A percentile compares a stretch with the other conserved stretches of the same genome.
Conservation (phyloP, 2,888 invertebrate species). For the Troglohyphantes excavatus region DNA sequence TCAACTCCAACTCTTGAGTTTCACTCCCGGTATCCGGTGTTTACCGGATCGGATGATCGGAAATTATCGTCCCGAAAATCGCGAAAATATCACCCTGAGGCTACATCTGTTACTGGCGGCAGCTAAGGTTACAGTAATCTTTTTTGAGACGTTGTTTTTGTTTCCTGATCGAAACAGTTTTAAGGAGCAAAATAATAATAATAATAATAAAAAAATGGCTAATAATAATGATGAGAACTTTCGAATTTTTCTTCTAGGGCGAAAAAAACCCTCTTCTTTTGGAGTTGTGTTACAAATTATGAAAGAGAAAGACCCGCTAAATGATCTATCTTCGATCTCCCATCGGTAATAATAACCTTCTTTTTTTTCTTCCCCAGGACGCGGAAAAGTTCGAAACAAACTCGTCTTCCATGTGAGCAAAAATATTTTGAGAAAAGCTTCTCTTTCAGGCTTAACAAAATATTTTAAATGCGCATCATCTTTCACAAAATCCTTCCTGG, state of each 20-base stretch:
- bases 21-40: conserved; percentile 61
- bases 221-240: conserved; percentile 50
- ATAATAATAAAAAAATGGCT: neutral
- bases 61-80: conserved; percentile 60
- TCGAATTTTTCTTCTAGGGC: conserved; percentile 30
- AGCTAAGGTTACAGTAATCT: conserved; percentile 37
- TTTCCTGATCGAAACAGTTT: conserved; percentile 30
- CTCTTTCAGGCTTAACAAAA: conserved; percentile 51
- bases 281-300: conserved; percentile 74
- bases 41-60: conserved; percentile 71
- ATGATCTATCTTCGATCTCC: conserved; percentile 54
- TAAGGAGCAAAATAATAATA: neutral
- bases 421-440: conserved; percentile 43
- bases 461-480: conserved; percentile 73
- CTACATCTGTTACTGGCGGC: conserved; percentile 10
- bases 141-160: conserved; percentile 26
- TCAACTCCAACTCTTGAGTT: conserved; percentile 22
- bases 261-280: neutral
- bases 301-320: conserved; percentile 51
- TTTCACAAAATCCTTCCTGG: conserved; percentile 55
- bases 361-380: conserved; percentile 37
- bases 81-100: conserved; percentile 29
- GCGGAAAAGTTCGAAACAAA: conserved; percentile 18
- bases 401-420: conserved; percentile 49
- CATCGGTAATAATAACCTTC: conserved; percentile 48